Percentiles rank a stretch among this genome's conserved stretches.
Evolutionary conservation across 2,888 invertebrate genomes (phyloP).

Genomic region (Chymomyza amoena): DNA sequence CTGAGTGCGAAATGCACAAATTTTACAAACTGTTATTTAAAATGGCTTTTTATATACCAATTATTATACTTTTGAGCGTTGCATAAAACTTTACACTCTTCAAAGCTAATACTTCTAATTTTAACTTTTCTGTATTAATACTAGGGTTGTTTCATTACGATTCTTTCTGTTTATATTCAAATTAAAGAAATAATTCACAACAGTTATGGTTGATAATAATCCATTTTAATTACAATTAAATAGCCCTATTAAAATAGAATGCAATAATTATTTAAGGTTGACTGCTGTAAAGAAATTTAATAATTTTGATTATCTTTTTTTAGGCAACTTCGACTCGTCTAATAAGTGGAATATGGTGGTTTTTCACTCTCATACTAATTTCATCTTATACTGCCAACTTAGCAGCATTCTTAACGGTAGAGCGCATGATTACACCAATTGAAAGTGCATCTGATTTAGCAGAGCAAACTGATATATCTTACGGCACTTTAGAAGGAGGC

Average conservation of each 20-base stretch:
- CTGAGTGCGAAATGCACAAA: too few relatives aligned
- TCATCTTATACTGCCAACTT: constrained; percentile 97
- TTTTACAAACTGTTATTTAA: too few relatives aligned
- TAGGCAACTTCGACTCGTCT: constrained; percentile 95
- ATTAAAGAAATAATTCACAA: too few relatives aligned
- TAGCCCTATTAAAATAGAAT: not conserved
- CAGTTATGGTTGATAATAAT: not conserved
- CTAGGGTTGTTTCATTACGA: too few relatives aligned
- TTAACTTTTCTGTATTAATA: too few relatives aligned
- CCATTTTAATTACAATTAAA: not conserved
- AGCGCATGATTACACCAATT: constrained; percentile 96
- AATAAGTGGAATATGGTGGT: constrained; percentile 99
- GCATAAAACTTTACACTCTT: too few relatives aligned
- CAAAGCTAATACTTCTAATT: too few relatives aligned
- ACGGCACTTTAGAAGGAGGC: constrained; percentile 95
- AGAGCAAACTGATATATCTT: constrained; percentile 94
- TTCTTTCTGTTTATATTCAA: too few relatives aligned
- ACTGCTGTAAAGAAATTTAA: not conserved
- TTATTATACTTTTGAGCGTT: too few relatives aligned
- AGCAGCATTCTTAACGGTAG: constrained; percentile 97
- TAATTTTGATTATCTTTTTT: not conserved
- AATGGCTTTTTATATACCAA: too few relatives aligned
- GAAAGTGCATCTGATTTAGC: constrained; percentile 97
- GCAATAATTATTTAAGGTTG: not conserved
- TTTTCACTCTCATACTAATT: constrained; percentile 98